Evolutionary conservation across 2,113 vertebrate species (phyloP).

Genomic region (Coptodon bakossiorum): DNA sequence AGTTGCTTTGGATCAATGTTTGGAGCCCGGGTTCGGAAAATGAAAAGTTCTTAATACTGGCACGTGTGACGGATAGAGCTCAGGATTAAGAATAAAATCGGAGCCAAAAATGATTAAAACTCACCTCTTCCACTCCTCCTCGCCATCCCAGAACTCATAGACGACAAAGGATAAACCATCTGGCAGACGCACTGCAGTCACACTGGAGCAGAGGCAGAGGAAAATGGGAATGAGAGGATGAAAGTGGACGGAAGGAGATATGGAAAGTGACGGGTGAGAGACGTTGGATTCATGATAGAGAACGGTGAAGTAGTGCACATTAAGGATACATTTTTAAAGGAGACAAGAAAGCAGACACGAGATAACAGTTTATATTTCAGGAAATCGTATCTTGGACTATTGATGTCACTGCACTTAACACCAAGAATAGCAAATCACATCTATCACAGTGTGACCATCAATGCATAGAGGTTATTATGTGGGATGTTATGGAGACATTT

Average conservation of each 20-base stretch:
- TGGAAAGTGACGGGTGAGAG: not conserved
- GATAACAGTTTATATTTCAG: not conserved
- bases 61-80: not conserved
- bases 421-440: not conserved
- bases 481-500: not conserved
- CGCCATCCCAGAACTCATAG: conserved; percentile 94
- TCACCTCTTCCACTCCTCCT: conserved; percentile 91
- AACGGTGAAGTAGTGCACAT: not conserved
- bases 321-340: not conserved
- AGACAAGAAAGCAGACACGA: not conserved
- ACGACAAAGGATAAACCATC: conserved; percentile 86
- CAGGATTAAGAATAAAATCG: not conserved
- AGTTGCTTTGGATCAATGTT: not conserved
- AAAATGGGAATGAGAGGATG: not conserved
- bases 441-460: not conserved
- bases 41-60: not conserved
- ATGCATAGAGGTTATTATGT: not conserved
- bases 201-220: conserved; percentile 56
- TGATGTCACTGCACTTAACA: not conserved
- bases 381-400: not conserved
- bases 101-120: not conserved
- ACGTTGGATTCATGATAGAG: fast-evolving
- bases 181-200: conserved; percentile 80
- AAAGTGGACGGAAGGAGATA: not conserved
- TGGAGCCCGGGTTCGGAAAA: not conserved